Percentiles rank a stretch among this genome's conserved stretches.
Evolutionary conservation across 2,888 invertebrate genomes (phyloP).

Genomic region (Temnothorax rugatulus): DNA sequence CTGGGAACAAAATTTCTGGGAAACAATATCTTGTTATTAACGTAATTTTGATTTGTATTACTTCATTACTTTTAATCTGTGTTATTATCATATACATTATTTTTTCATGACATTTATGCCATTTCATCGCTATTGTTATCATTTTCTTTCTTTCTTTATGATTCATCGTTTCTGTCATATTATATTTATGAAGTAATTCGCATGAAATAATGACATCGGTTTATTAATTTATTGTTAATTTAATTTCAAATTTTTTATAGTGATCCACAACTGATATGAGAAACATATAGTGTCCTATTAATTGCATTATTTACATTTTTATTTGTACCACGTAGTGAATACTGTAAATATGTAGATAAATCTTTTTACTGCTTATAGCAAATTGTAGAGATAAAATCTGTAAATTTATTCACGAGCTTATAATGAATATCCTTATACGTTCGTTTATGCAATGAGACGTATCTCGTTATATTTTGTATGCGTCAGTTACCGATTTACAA

Average conservation of each 20-base stretch:
- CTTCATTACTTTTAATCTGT: background rate
- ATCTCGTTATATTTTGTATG: slow-evolving; percentile 2
- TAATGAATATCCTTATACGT: background rate
- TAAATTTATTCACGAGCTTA: background rate
- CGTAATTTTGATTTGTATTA: background rate
- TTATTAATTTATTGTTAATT: background rate
- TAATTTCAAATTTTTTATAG: background rate
- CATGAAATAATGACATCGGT: background rate
- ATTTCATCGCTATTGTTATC: background rate
- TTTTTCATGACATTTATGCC: background rate
- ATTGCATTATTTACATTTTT: background rate
- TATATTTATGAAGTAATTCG: background rate
- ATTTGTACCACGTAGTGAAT: background rate
- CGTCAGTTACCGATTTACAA: background rate
- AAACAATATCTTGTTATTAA: background rate
- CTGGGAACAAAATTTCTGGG: background rate
- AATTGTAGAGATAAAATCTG: background rate
- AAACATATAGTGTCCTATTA: background rate
- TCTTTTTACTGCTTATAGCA: background rate
- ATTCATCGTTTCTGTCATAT: background rate
- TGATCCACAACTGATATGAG: background rate
- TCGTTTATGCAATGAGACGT: no score
- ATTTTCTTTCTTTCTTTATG: background rate
- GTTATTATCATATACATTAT: background rate
- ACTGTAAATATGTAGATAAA: background rate